Conservation (phyloP, 2,888 invertebrate species). For the Drosophila histrio region DNA sequence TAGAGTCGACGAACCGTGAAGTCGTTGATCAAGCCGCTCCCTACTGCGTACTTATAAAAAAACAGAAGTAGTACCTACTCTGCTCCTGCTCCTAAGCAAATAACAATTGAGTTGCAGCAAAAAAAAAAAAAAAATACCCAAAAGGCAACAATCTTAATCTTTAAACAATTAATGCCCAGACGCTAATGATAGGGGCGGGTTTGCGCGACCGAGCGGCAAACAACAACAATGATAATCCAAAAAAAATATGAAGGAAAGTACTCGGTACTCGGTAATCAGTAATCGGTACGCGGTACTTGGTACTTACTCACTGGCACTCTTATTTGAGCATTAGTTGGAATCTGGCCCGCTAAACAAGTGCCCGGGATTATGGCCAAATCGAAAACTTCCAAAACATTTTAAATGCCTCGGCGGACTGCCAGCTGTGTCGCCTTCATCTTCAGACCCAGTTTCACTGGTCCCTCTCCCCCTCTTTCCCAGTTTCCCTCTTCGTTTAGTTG, state of each 20-base stretch:
- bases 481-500: slow-evolving; percentile 38
- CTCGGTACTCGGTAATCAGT: neutral
- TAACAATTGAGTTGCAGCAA: slow-evolving; percentile 55
- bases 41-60: slow-evolving; percentile 3
- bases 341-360: slow-evolving; percentile 47
- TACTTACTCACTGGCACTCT: slow-evolving; percentile 32
- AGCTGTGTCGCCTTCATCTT: slow-evolving; percentile 51
- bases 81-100: slow-evolving; percentile 61
- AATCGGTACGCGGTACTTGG: neutral
- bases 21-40: slow-evolving; percentile 58
- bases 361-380: slow-evolving; percentile 56
- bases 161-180: slow-evolving; percentile 61
- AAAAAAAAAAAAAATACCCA: neutral
- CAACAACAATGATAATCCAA: slow-evolving; percentile 63
- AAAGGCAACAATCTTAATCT: slow-evolving; percentile 72
- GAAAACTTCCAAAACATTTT: slow-evolving; percentile 63
- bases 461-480: neutral
- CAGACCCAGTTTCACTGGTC: neutral
- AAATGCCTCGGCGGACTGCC: slow-evolving; percentile 56
- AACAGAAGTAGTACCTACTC: slow-evolving; percentile 21
- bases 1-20: slow-evolving; percentile 50
- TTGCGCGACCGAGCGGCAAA: slow-evolving; percentile 11
- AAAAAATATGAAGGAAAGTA: slow-evolving; percentile 40
- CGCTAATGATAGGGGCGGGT: slow-evolving; percentile 71
- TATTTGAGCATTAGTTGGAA: slow-evolving; percentile 34